These are phyloP conservation scores for Mionectes macconnelli DNA, from an alignment of 2,113 vertebrate species.

Conservation along the genomic window DNA sequence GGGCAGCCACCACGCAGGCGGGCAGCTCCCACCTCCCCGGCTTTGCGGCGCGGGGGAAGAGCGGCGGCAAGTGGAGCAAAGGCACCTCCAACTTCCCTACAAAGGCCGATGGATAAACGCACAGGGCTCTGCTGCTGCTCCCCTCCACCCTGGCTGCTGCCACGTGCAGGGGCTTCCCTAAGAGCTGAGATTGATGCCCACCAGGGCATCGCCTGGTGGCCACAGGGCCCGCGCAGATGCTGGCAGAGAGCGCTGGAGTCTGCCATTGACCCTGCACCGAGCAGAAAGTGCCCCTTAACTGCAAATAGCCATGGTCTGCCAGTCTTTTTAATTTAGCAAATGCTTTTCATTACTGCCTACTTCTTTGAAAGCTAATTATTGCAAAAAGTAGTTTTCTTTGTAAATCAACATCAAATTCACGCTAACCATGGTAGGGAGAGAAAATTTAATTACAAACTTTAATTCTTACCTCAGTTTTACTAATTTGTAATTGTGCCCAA, in stretches of 20 bases:
- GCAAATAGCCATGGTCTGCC: not conserved
- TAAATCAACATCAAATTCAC: not conserved
- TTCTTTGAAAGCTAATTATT: not conserved
- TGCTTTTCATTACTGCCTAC: not conserved
- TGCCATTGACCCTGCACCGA: rapidly evolving
- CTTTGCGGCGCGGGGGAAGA: not conserved
- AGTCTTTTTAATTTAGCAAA: not conserved
- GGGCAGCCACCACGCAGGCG: not conserved
- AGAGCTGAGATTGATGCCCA: not conserved
- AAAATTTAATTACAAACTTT: conserved; percentile 36
- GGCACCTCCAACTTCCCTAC: not conserved
- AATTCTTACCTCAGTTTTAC: conserved; percentile 45
- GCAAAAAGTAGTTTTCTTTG: not conserved
- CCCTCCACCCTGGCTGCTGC: rapidly evolving
- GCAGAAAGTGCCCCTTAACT: not conserved
- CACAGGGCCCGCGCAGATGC: rapidly evolving
- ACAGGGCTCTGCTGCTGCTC: not conserved
- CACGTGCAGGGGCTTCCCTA: rapidly evolving
- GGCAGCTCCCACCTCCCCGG: not conserved
- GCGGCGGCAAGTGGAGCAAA: not conserved
- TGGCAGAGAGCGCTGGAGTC: not conserved
- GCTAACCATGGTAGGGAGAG: not conserved
- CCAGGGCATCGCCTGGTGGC: rapidly evolving
- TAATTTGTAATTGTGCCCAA: conserved; percentile 39
- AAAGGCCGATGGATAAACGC: not conserved